A percentile compares a stretch with the other conserved stretches of the same genome.
phyloP scores from a whole-genome alignment of 2,113 vertebrate genomes.

The Ciconia boyciana region DNA sequence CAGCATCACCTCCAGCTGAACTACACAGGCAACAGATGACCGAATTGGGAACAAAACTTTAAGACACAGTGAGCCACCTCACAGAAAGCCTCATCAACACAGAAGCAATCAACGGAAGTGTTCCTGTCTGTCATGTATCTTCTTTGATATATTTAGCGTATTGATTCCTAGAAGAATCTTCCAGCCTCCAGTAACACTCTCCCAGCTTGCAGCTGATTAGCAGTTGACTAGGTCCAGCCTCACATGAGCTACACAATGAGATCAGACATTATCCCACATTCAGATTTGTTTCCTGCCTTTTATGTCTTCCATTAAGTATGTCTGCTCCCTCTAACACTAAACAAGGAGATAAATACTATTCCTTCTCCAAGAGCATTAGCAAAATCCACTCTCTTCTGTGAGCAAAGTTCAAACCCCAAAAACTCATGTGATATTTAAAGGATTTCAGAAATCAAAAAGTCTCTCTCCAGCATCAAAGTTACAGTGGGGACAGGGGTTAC shows the following conservation, averaged over 20 bases:
- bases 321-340: background rate
- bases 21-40: background rate
- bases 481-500: background rate
- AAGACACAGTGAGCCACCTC: background rate
- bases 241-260: background rate
- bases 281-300: background rate
- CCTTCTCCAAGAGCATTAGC: background rate
- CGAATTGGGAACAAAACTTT: background rate
- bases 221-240: background rate
- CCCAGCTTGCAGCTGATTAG: background rate
- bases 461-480: background rate
- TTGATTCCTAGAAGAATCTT: conserved; percentile 33
- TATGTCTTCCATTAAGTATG: background rate
- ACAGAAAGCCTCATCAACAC: background rate
- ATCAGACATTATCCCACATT: background rate
- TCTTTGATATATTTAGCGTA: background rate
- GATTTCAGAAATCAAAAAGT: background rate
- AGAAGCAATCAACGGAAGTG: background rate
- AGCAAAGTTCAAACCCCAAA: background rate
- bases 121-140: background rate
- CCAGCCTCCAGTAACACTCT: background rate
- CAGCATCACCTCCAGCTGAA: background rate
- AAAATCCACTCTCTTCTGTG: background rate
- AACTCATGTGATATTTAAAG: background rate
- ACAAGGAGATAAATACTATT: background rate